Evolutionary conservation across 1,140 invertebrate species (phyloP).

Genomic region (Saccostrea glomerata): DNA sequence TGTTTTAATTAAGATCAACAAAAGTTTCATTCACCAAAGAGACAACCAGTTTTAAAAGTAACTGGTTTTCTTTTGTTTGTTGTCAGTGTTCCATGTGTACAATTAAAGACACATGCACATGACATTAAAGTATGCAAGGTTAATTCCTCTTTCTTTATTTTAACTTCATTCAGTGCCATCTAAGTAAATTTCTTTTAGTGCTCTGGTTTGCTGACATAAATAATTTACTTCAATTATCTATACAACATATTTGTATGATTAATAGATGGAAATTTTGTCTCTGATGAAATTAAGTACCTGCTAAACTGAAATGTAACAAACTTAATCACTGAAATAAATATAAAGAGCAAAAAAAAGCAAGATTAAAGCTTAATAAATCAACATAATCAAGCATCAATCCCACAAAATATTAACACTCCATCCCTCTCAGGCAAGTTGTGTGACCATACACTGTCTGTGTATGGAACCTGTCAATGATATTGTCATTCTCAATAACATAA

Average conservation of each 20-base stretch:
- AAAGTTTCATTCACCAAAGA: not conserved
- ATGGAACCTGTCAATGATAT: not conserved
- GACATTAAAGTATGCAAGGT: not conserved
- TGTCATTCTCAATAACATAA: not conserved
- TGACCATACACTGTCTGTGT: not conserved
- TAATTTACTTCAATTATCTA: not conserved
- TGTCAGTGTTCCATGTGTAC: not conserved
- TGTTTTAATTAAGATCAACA: not conserved
- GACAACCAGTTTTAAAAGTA: not conserved
- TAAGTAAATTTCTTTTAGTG: not conserved
- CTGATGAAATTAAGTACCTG: not conserved
- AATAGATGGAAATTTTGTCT: not conserved
- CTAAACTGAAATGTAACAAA: constrained; percentile 15
- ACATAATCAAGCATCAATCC: not conserved
- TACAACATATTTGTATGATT: no score
- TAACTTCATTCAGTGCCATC: not conserved
- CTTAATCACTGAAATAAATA: not conserved
- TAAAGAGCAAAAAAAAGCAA: not conserved
- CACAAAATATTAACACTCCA: no score
- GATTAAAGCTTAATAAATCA: not conserved
- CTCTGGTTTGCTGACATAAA: not conserved
- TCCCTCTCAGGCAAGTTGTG: not conserved
- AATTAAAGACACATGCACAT: not conserved
- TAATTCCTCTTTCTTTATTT: not conserved
- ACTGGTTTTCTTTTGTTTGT: not conserved